phyloP scores from a whole-genome alignment of 1,140 invertebrate species.

The Octopus sinensis region DNA sequence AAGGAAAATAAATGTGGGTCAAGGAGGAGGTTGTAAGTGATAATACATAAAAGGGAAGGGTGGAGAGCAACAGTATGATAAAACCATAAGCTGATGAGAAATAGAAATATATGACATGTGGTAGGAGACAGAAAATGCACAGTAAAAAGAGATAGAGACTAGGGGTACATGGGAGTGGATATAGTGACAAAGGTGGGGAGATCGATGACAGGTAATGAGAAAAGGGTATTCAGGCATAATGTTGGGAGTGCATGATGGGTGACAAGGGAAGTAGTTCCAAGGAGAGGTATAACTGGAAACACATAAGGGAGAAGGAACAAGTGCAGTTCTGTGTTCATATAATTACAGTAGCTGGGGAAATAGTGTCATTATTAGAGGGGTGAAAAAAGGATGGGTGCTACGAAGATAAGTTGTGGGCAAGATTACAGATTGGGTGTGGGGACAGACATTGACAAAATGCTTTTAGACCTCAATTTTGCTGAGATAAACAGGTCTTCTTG shows the following conservation, averaged over 20 bases:
- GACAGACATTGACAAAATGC: too few relatives aligned
- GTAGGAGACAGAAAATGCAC: not conserved
- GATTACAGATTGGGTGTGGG: too few relatives aligned
- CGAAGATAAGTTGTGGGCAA: not conserved
- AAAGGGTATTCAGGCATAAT: too few relatives aligned
- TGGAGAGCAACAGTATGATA: not conserved
- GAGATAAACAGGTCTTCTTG: too few relatives aligned
- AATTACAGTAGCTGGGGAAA: not conserved
- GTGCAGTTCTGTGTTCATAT: too few relatives aligned
- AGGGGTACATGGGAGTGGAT: not conserved
- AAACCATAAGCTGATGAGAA: not conserved
- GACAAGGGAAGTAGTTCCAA: too few relatives aligned
- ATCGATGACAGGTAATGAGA: not conserved
- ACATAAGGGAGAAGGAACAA: too few relatives aligned
- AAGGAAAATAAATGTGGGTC: not conserved
- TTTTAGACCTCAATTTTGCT: too few relatives aligned
- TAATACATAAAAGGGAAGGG: not conserved
- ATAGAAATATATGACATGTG: not conserved
- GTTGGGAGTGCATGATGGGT: too few relatives aligned
- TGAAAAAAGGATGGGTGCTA: not conserved
- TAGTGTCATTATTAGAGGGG: not conserved
- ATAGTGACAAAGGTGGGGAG: not conserved
- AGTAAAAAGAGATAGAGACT: not conserved
- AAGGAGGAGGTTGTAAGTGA: not conserved
- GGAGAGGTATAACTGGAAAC: too few relatives aligned